phyloP scores from a whole-genome alignment of 2,888 invertebrate species.

The Eristalis intricaria region DNA sequence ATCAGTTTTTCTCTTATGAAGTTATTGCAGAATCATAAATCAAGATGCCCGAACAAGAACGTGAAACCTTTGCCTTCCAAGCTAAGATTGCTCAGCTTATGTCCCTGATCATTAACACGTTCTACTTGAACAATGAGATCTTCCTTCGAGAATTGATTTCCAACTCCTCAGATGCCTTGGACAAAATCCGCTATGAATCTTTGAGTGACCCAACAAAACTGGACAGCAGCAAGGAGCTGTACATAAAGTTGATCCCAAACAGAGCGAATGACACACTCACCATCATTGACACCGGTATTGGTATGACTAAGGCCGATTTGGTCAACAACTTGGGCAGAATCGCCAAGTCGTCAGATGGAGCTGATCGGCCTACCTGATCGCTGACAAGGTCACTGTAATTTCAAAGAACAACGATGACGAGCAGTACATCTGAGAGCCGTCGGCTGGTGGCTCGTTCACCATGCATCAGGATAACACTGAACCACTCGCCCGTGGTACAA shows the following conservation, averaged over 20 bases:
- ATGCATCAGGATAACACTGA: conserved; percentile 90
- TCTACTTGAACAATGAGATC: conserved; percentile 99
- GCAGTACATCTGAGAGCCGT: conserved; percentile 98
- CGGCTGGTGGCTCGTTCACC: conserved; percentile 99
- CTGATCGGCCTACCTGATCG: conserved; percentile 99
- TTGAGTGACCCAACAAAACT: conserved; percentile 97
- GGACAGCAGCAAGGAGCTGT: conserved; percentile 96
- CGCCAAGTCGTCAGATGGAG: conserved; percentile 99
- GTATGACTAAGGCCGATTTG: conserved; percentile 99
- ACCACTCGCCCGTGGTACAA: conserved; percentile 95
- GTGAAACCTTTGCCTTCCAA: conserved; percentile 99
- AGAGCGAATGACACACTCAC: conserved; percentile 97
- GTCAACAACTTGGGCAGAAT: conserved; percentile 99
- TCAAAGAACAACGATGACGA: conserved; percentile 99
- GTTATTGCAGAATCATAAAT: conserved; percentile 64
- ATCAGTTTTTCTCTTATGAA: conserved; percentile 63
- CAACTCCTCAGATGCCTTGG: conserved; percentile 97
- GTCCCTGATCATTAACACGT: conserved; percentile 99
- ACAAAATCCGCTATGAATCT: conserved; percentile 97
- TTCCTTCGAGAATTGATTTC: conserved; percentile 99
- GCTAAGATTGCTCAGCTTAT: conserved; percentile 99
- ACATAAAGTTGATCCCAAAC: conserved; percentile 98
- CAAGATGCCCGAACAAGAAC: conserved; percentile 91
- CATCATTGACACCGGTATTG: conserved; percentile 97
- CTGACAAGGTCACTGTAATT: conserved; percentile 95